Percentiles rank a stretch among this genome's conserved stretches.
Conservation (phyloP, 2,113 vertebrate genomes). For the Cryptomyrus ogoouensis region DNA sequence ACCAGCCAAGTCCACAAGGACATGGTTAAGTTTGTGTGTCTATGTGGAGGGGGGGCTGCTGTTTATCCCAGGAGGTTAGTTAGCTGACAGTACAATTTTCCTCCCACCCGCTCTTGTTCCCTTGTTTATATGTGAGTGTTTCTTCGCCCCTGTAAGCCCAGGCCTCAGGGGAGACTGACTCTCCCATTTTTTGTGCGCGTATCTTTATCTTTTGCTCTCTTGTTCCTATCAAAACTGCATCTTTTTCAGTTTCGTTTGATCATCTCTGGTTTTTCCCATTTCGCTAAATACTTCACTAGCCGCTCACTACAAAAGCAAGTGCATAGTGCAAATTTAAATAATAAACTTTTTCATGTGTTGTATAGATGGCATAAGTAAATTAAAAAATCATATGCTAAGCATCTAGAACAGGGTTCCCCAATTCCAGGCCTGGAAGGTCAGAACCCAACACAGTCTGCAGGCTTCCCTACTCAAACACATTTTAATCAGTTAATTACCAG, state of each 20-base stretch:
- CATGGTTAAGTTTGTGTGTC: background rate
- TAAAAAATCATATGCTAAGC: background rate
- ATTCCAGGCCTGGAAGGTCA: background rate
- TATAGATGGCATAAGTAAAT: background rate
- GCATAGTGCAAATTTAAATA: background rate
- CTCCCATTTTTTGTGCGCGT: background rate
- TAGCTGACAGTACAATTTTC: background rate
- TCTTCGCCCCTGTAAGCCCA: background rate
- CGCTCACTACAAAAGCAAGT: background rate
- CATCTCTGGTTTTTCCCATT: background rate
- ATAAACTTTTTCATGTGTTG: background rate
- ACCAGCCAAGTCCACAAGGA: background rate
- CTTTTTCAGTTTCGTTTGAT: background rate
- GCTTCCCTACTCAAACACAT: background rate
- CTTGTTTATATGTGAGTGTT: background rate
- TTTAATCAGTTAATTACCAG: background rate
- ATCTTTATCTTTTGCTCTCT: background rate
- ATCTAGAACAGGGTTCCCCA: background rate
- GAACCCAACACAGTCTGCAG: background rate
- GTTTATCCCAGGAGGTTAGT: background rate
- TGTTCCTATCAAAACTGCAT: background rate
- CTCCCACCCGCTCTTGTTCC: background rate
- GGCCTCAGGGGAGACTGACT: background rate
- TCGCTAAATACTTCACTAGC: background rate
- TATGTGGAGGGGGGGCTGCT: background rate